Conservation (phyloP, 2,113 vertebrate species). For the Erpornis zantholeuca region DNA sequence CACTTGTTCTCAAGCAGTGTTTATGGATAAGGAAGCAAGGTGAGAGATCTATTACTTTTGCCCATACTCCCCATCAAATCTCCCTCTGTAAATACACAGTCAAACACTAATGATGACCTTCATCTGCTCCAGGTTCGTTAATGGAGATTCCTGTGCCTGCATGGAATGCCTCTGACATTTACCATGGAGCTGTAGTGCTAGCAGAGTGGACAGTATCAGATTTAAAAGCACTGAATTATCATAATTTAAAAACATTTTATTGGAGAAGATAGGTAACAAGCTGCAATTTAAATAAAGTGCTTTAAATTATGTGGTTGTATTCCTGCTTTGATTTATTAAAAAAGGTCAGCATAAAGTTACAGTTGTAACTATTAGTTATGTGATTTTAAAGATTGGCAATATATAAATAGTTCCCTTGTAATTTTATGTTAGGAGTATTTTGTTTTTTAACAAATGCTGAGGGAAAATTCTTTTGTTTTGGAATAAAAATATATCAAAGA, state of each 20-base stretch:
- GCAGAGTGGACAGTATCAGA: background rate
- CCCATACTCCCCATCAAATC: background rate
- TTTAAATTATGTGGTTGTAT: background rate
- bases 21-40: constrained; percentile 24
- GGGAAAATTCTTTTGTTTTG: background rate
- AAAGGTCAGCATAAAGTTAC: background rate
- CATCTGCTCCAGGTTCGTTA: constrained; percentile 26
- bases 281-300: background rate
- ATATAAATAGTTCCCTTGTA: background rate
- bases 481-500: background rate
- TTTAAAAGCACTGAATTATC: constrained; percentile 6
- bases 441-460: background rate
- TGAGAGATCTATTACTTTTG: constrained; percentile 37
- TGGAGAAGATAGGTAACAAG: background rate
- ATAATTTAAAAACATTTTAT: background rate
- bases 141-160: background rate
- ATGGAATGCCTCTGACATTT: constrained; percentile 15
- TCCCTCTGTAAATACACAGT: constrained; percentile 42
- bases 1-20: constrained; percentile 32
- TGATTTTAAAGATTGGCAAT: background rate
- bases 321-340: background rate
- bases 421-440: background rate
- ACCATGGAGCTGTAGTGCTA: background rate
- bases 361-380: background rate
- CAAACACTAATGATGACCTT: constrained; percentile 42